Evolutionary conservation across 2,797 vertebrate genomes (phyloP), one percentile per base, ranked within the genome.

Genomic region (Neopelma chrysocephalum): DNA sequence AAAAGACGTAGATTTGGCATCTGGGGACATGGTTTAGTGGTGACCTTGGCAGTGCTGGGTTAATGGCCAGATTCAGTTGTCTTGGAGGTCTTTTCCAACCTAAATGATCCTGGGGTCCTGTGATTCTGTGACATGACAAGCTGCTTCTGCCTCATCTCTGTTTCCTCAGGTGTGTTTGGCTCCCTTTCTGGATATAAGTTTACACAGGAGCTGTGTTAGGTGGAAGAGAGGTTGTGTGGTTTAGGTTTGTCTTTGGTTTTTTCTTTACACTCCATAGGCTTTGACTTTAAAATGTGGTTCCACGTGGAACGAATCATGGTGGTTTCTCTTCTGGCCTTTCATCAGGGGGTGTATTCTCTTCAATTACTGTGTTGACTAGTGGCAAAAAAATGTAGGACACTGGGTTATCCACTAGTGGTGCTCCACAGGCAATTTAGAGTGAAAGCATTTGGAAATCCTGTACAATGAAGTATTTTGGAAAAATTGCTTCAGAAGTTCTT

Each of bases 281-380:
- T 79, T 66, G 12, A 11, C 17, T 75, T 71, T 42, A 51, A 68
- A 86, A 26, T 3, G 0, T 36, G 11, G 25, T 66, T 61, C 31
- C 11, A 19, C 0, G 0, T 73, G 25, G 66, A 79, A 6, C 9
- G 38, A 34, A 2, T 50, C 1, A 0, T 27, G 10, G 15, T 53
- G 26, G 32, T 71, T 89, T 83, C 82, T 71, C 38, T 79, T 43
- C 38, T 71, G 34, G 19, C 12, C 40, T 86, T 51, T 47, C 23
- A 19, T 51, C 21, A 19, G 1, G 27, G 27, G 20, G 1, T 3
- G 0, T 15, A 6, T 32, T 43, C 29, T 87, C 34, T 42, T 60
- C 16, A 22, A 2, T 43, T 75, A 18, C 34, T 47, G 5, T 45
- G 15, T 64, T 54, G 54, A 29, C 27, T 17, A 2, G 45, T 50